Base-by-base conservation (phyloP, 2,113 vertebrate species). In the Todiramphus chloris region DNA sequence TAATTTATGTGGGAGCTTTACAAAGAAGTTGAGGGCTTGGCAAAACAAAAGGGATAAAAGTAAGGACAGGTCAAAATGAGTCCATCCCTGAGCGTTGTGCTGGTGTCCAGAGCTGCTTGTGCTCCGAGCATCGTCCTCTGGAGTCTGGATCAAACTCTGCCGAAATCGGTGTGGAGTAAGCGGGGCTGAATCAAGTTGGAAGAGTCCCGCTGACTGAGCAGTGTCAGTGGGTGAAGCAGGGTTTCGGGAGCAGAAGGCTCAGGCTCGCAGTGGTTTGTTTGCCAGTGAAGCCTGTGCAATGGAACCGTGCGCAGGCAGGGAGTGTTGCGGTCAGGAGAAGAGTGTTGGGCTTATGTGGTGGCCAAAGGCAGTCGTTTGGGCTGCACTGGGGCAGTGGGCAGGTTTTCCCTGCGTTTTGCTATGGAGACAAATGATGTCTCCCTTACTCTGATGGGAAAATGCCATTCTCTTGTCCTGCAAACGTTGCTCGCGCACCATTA, bases 261-360 rank as follows among this genome's bases (percentile, higher is more conserved):
- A 43, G 16, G 43, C 0, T 2, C 6, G 69, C 1, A 4, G 7
- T 0, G 3, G 72, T 41, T 2, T 5, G 17, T 64, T 31, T 73
- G 59, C 25, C 16, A 4, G 21, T 0, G 1, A 25, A 70, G 51
- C 69, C 37, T 2, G 1, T 30, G 39, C 17, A 1, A 2, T 1
- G 5, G 35, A 46, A 17, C 20, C 27, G 2, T 0, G 0, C 27
- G 2, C 14, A 13, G 17, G 16, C 4, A 10, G 56, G 63, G 90
- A 66, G 4, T 0, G 2, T 14, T 0, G 1, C 0, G 0, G 16
- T 17, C 4, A 9, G 41, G 44, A 44, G 18, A 16, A 9, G 16
- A 10, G 14, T 9, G 19, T 9, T n/a, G 68, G 28, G 33, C 9
- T 53, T 10, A 13, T 0, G 1, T 1, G 21, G 64, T 41, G 74